Conservation (phyloP, 2,888 invertebrate species). For the Ceramica pisi region DNA sequence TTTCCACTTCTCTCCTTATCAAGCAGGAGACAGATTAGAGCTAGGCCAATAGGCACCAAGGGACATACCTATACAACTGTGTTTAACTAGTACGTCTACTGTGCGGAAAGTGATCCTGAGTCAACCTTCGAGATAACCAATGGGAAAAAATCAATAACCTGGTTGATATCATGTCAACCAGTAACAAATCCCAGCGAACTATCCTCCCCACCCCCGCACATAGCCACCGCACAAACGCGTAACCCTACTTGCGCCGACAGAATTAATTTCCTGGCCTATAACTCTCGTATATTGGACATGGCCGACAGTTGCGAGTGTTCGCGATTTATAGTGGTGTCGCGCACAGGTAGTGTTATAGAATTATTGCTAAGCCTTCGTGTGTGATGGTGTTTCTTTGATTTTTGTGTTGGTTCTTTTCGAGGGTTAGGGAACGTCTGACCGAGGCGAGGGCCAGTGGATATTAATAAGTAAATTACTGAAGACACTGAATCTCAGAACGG, state of each 20-base stretch:
- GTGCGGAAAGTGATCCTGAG: too few species aligned
- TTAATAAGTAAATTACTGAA: too few species aligned
- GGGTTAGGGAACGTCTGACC: too few species aligned
- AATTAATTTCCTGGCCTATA: slow-evolving; percentile 90
- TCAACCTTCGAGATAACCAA: background rate
- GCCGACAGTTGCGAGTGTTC: slow-evolving; percentile 86
- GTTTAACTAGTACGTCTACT: too few species aligned
- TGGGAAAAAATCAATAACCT: background rate
- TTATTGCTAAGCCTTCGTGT: slow-evolving; percentile 55
- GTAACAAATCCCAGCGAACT: slow-evolving; percentile 40
- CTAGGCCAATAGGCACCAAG: too few species aligned
- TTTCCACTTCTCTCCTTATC: too few species aligned
- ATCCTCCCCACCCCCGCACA: slow-evolving; percentile 58
- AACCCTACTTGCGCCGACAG: slow-evolving; percentile 89
- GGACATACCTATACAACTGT: too few species aligned
- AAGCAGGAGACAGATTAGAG: too few species aligned
- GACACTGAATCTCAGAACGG: too few species aligned
- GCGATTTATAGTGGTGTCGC: slow-evolving; percentile 87
- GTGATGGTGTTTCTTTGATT: slow-evolving; percentile 44
- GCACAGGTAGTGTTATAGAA: slow-evolving; percentile 78
- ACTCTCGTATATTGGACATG: slow-evolving; percentile 89
- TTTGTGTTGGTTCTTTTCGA: background rate
- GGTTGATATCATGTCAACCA: background rate
- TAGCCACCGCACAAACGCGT: slow-evolving; percentile 73
- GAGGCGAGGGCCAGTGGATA: too few species aligned